Base-by-base conservation (phyloP, 1,140 invertebrate genomes). In the Drosophila mayri region DNA sequence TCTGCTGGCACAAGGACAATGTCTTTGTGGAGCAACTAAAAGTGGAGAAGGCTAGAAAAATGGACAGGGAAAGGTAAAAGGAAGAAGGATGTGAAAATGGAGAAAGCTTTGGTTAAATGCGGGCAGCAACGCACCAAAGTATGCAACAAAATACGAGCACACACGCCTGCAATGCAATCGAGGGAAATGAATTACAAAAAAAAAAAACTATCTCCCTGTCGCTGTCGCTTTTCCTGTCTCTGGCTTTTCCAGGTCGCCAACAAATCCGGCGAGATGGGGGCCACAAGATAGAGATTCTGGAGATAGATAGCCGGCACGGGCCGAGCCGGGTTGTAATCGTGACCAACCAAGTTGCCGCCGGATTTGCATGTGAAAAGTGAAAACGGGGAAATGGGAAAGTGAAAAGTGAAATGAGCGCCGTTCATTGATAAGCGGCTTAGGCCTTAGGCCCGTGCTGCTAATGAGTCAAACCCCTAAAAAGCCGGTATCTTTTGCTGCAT, bases 391-490 rank as follows among this genome's bases (percentile, higher is more conserved):
- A 37, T 12, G 25, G 43, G 6, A 32, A 60, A 40, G 28, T 37
- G 63, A 65, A 60, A 61, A 61, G 41, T 61, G 41, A 65, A 44
- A 65, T 22, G 40, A 22, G 52, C n/a, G 18, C 12, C n/a, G 63
- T 25, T 25, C 63, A 46, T 38, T 41, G 70, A 73, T 73, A 73
- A 73, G 66, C 70, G 70, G 70, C 70, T 73, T 73, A 73, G 54
- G 46, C 35, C 28, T 41, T 1, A 30, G 8, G 28, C 28, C 25
- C 25, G 16, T 18, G 40, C 57, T 59, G 43, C 43, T 65, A 64
- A 65, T 67, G 65, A 66, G 63, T 37, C 30, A 22, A 32, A 43
- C 40, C 38, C 41, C 3, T 30, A 37, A 63, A 37, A 35, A 37
- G n/a, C 41, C 58, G 16, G 20, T 30, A 66, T 66, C 63, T 37